Percentiles rank a stretch among this genome's conserved stretches.
Conservation (phyloP, 2,113 vertebrate genomes). For the Brachionichthys hirsutus region DNA sequence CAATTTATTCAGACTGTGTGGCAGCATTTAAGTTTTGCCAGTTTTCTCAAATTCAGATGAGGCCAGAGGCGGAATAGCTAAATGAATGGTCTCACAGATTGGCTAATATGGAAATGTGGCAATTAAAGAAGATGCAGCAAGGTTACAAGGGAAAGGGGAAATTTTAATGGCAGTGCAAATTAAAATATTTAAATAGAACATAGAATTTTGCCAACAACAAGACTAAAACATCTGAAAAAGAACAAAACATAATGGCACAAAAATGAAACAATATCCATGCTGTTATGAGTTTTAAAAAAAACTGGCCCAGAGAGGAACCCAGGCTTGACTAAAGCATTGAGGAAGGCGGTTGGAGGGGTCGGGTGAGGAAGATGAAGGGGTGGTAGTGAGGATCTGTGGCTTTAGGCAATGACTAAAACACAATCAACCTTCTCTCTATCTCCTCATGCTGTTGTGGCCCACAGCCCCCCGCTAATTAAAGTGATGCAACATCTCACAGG, state of each 20-base stretch:
- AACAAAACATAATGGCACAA: background rate
- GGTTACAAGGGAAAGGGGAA: background rate
- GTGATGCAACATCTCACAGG: constrained; percentile 77
- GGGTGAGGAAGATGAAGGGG: background rate
- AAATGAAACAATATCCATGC: constrained; percentile 4
- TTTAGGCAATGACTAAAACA: constrained; percentile 66
- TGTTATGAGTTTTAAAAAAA: constrained; percentile 7
- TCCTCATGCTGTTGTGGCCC: constrained; percentile 49
- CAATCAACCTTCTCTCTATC: constrained; percentile 55
- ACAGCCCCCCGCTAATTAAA: constrained; percentile 74
- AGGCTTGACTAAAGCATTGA: constrained; percentile 32
- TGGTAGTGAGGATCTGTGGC: constrained; percentile 8
- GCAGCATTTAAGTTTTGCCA: constrained; percentile 52
- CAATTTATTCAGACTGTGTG: constrained; percentile 52
- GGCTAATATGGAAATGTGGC: constrained; percentile 13
- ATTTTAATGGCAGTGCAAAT: background rate
- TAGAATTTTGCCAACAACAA: background rate
- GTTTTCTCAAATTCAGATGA: constrained; percentile 35
- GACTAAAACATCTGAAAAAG: background rate
- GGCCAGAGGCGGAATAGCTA: constrained; percentile 23
- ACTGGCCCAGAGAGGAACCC: constrained; percentile 18
- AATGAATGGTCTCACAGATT: constrained; percentile 12
- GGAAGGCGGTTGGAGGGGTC: background rate
- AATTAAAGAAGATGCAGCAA: constrained; percentile 15
- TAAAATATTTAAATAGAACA: constrained; percentile 1